phyloP scores from a whole-genome alignment of 2,888 invertebrate species.

The Gari tellinella region DNA sequence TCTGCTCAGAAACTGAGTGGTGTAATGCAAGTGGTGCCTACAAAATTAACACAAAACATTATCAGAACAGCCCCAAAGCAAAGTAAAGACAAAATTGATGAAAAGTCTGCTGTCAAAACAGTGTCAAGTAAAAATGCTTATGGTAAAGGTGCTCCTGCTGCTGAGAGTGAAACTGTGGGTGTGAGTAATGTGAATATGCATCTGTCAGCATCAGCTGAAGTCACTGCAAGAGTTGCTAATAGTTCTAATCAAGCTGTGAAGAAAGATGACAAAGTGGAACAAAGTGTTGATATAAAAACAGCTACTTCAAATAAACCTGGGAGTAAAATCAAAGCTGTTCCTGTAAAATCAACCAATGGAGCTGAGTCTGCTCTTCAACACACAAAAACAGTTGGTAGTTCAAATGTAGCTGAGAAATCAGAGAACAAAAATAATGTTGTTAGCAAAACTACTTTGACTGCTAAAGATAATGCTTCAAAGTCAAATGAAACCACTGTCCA shows the following conservation, averaged over 20 bases:
- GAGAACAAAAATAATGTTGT: background rate
- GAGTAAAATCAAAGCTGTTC: too few relatives aligned
- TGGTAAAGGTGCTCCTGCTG: too few relatives aligned
- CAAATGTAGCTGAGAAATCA: too few relatives aligned
- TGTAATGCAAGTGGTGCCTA: slow-evolving; percentile 64
- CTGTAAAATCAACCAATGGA: too few relatives aligned
- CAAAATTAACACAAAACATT: slow-evolving; percentile 65
- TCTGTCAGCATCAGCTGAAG: slow-evolving; percentile 39
- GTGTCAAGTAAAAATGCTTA: background rate
- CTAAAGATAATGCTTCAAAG: background rate
- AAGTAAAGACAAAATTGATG: slow-evolving; percentile 38
- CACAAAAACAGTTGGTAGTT: background rate
- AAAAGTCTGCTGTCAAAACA: slow-evolving; percentile 15
- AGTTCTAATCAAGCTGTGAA: background rate
- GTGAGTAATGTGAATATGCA: slow-evolving; percentile 51
- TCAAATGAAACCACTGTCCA: slow-evolving; percentile 4
- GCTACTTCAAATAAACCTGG: too few relatives aligned
- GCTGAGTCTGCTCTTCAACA: too few relatives aligned
- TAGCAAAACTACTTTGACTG: slow-evolving; percentile 1
- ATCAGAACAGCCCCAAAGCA: slow-evolving; percentile 41
- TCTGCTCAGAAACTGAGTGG: slow-evolving; percentile 20
- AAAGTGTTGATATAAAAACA: background rate
- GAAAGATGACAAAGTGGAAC: background rate
- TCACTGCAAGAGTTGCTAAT: slow-evolving; percentile 24
- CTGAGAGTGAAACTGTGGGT: background rate